These are phyloP conservation scores for human DNA, from an alignment of 2,113 vertebrate species.

Conservation along the genomic window GRCh38 chr5:116814501-116815000, in stretches of 20 bases:
- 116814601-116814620: conserved; percentile 43
- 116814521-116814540: conserved; percentile 59
- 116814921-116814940: conserved; percentile 40
- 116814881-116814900: conserved; percentile 46
- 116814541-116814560: conserved; percentile 65
- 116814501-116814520: conserved; percentile 50
- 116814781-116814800: conserved; percentile 77
- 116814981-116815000: conserved; percentile 55
- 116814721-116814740: conserved; percentile 75
- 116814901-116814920: conserved; percentile 41
- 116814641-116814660: background rate
- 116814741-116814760: conserved; percentile 82
- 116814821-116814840: background rate
- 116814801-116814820: conserved; percentile 80
- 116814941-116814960: conserved; percentile 60
- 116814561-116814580: conserved; percentile 66
- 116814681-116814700: conserved; percentile 83
- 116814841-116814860: conserved; percentile 39
- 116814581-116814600: conserved; percentile 64
- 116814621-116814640: conserved; percentile 27
- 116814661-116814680: background rate
- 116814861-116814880: conserved; percentile 26
- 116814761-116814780: conserved; percentile 84
- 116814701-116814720: conserved; percentile 76
- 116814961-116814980: conserved; percentile 71